phyloP scores from a whole-genome alignment of 2,888 invertebrate genomes.

The Gerosis bhagava region DNA sequence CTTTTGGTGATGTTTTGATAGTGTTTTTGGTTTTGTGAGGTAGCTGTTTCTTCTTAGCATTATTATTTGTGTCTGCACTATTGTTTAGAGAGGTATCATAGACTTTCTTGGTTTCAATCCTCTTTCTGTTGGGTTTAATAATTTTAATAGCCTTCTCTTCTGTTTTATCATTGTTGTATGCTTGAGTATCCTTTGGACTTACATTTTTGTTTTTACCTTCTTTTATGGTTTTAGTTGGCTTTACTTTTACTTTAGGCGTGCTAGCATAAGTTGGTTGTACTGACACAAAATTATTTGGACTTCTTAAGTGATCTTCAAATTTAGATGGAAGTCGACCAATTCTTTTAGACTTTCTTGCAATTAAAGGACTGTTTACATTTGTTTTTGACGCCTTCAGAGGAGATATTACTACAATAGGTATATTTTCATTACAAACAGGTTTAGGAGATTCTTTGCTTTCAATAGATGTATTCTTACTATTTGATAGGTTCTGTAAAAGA shows the following conservation, averaged over 20 bases:
- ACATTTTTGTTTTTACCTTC: no score
- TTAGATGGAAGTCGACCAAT: slow-evolving; percentile 59
- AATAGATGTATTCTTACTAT: slow-evolving; percentile 35
- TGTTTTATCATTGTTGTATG: no score
- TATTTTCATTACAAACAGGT: no score
- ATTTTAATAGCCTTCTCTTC: no score
- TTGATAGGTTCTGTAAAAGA: slow-evolving; percentile 44
- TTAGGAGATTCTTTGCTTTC: background rate
- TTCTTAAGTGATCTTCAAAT: slow-evolving; percentile 61
- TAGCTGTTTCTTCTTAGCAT: slow-evolving; percentile 36
- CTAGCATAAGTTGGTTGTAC: slow-evolving; percentile 61
- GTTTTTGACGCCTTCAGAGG: slow-evolving; percentile 49
- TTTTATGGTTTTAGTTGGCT: no score
- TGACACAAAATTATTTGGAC: slow-evolving; percentile 57
- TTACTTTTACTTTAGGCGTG: slow-evolving; percentile 53
- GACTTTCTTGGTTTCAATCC: slow-evolving; percentile 32
- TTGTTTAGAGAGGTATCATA: slow-evolving; percentile 19
- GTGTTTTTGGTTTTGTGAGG: slow-evolving; percentile 18
- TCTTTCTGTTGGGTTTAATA: no score
- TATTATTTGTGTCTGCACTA: slow-evolving; percentile 52
- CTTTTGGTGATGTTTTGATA: slow-evolving; percentile 18
- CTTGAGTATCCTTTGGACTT: no score
- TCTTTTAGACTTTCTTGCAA: slow-evolving; percentile 55
- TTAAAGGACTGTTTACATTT: slow-evolving; percentile 44
- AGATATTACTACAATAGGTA: slow-evolving; percentile 23